Base-by-base conservation (phyloP, 2,113 vertebrate species). In the Cynoglossus semilaevis region DNA sequence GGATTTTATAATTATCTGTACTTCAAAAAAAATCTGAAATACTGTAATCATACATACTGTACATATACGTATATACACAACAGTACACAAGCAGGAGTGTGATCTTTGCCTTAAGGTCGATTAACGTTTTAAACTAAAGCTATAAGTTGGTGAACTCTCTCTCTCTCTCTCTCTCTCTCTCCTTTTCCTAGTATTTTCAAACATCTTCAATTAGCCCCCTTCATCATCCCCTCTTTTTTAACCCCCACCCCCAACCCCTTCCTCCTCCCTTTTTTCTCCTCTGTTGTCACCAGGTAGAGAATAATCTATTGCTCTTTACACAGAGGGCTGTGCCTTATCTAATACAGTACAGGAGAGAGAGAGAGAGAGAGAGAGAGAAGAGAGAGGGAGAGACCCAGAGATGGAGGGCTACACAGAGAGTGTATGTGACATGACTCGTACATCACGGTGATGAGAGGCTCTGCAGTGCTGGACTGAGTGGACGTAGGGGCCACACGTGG, bases 241-340 rank as follows among this genome's bases (percentile, higher is more conserved):
- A 46, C n/a, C n/a, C n/a, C n/a, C n/a, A n/a, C n/a, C n/a, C n/a
- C n/a, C 74, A 81, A 83, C 71, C 77, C 68, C 6, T 48, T 64
- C 70, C 63, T 8, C 46, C 58, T 16, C 58, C 61, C 19, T 53
- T 47, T 49, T 53, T 63, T 57, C 67, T 61, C 63, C 70, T 70
- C 74, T 79, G 72, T 83, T 83, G 70, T 86, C 82, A 79, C 76
- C 58, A 56, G 58, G 68, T 80, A 80, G 74, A 72, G 80, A 70
- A 77, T 79, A 76, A 85, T 83, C 67, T 81, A 85, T 77, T 58
- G 81, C 72, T 72, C 68, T 81, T 85, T 76, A 79, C 70, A 58
- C 72, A 56, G 63, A 40, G 59, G 69, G 53, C 54, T 75, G 57
- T 76, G 81, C 77, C 81, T 87, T 81, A 81, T 82, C 77, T 79